Evolutionary conservation across 37 sponge, comb jelly and placozoan genomes (phyloP), one percentile per base, ranked within the genome.

Genomic region (Dysidea cf. avara): DNA sequence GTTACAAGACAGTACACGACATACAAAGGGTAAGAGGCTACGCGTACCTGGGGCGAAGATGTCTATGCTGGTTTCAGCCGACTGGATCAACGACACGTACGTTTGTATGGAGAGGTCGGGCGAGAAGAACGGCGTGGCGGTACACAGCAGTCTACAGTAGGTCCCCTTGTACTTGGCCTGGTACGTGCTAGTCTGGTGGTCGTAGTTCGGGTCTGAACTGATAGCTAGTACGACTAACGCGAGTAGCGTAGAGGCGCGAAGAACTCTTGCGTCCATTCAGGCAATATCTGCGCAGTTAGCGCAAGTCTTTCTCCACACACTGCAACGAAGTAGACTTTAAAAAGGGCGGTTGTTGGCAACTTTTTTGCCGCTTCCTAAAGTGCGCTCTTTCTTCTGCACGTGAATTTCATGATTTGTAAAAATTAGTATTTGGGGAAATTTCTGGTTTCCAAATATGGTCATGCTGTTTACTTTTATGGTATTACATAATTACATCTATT

Each of bases 101-200:
- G 80, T 73, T 0, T 83, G 60, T 6, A 92, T 55, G 7, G 89
- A 87, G 63, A 69, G 70, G 76, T 92, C 93, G 9, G 93, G 93
- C 17, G 93, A 92, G 81, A 92, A 92, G 85, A 77, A 92, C 0
- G 93, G 93, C 0, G 92, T 86, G n/a, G 69, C 88, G 2, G 85
- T 80, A 77, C 80, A 80, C 40, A 22, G 22, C 32, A 49, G 18
- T 2, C 25, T 38, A 69, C 93, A 92, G 6, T 46, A 30, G 2
- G 67, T 22, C 32, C 24, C 28, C 31, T 80, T 25, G 71, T 77
- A 80, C 18, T 49, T 52, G 9, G 85, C 25, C 24, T 17, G 14
- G 75, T 92, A 92, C 50, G 79, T 75, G 68, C 32, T 39, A 18
- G 65, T 79, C 74, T 92, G 93, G 60, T 92, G 89, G 57, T 92